phyloP scores from a whole-genome alignment of 2,888 invertebrate genomes.

The Tipula unca region DNA sequence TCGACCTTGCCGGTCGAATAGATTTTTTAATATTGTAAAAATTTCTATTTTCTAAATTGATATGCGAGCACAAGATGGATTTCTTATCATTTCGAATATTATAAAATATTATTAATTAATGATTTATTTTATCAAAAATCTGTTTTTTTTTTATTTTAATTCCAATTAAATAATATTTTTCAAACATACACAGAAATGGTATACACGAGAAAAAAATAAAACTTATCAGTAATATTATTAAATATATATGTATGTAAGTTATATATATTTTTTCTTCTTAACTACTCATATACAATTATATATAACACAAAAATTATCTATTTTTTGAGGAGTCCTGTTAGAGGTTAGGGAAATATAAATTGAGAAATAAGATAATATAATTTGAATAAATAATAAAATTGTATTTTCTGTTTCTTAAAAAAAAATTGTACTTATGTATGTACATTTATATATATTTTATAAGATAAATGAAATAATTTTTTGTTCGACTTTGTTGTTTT shows the following conservation, averaged over 20 bases:
- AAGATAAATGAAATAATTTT: slow-evolving; percentile 2
- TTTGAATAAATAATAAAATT: not conserved
- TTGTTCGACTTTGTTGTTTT: not conserved
- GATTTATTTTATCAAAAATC: slow-evolving; percentile 2
- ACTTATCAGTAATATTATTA: not conserved
- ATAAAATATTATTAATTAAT: not conserved
- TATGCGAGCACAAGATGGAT: not conserved
- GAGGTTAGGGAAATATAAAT: slow-evolving; percentile 14
- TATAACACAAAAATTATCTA: not conserved
- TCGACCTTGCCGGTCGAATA: too few species aligned
- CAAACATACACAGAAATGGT: not conserved
- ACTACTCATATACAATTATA: not conserved
- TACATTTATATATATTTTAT: not conserved
- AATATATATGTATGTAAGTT: too few species aligned
- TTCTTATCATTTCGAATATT: not conserved
- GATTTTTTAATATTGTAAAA: too few species aligned
- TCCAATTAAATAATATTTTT: slow-evolving; percentile 14
- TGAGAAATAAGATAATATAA: slow-evolving; percentile 14
- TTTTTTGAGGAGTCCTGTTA: slow-evolving; percentile 16
- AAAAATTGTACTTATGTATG: not conserved
- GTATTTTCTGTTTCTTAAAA: not conserved
- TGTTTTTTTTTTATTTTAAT: not conserved
- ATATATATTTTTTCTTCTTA: not conserved
- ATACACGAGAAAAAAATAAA: not conserved
- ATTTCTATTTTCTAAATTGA: not conserved